Base-by-base conservation (phyloP, 2,888 invertebrate genomes). In the Cyaniris semiargus region DNA sequence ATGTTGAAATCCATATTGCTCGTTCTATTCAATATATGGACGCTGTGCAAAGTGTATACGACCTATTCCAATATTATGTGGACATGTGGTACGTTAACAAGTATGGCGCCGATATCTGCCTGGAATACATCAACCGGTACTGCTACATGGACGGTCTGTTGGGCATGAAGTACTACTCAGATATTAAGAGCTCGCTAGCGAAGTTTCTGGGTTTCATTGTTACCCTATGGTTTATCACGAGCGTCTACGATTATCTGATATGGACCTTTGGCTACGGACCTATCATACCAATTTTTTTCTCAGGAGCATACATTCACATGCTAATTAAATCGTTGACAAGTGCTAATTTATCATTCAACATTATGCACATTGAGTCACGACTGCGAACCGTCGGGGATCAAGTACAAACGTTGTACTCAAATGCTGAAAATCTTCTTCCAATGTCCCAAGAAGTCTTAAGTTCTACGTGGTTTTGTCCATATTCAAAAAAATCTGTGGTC, bases 311-410 rank as follows among this genome's bases (percentile, higher is more conserved):
- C 79, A 34, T 90, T 2, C 91, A 85, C 82, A 79, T 90, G 27
- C 83, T 88, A n/a, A 86, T 90, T 53, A 92, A 91, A 85, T 89
- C 91, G 27, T 79, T 90, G 0, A 89, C 88, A 1, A 87, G 84
- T 5, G 78, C 91, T 27, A 89, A 91, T 80, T 82, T 92, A 31
- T 87, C 88, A 48, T 84, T 86, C 34, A 89, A 92, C 78, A 84
- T 89, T 5, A 85, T 86, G 81, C 87, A 90, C 1, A 83, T 90
- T 13, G 87, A 89, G 79, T 83, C 81, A 70, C 84, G 92, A 72
- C 78, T 92, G n/a, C 83, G 81, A 76, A 82, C 84, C 21, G 83
- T 92, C 4, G 85, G 84, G 31, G 86, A 89, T 77, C 81, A 85
- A 15, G 77, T 89, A 6, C 83, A 86, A 78, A 80, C 80, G 8